Evolutionary conservation across 1,140 invertebrate genomes (phyloP).

Genomic region (Micrasema minimum): DNA sequence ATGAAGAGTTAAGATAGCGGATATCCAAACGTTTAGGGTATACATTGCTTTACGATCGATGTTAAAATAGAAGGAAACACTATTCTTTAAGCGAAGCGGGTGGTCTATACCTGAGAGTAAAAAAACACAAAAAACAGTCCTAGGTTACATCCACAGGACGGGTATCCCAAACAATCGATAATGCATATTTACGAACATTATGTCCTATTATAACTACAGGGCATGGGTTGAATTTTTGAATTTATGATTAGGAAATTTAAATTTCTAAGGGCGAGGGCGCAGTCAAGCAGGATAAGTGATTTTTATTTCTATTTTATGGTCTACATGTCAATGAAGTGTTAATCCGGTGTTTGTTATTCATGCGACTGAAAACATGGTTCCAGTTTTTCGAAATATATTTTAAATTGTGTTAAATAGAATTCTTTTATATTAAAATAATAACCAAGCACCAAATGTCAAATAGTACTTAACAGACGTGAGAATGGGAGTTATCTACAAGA

Average conservation of each 20-base stretch:
- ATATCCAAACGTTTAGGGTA: not conserved
- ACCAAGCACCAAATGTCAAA: too few species aligned
- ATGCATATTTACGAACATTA: slow-evolving; percentile 45
- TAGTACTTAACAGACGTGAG: too few species aligned
- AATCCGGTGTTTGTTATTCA: too few species aligned
- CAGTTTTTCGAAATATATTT: too few species aligned
- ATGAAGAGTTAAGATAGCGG: too few species aligned
- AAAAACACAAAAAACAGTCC: slow-evolving; percentile 1
- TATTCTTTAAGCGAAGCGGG: slow-evolving; percentile 15
- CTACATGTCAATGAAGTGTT: slow-evolving; percentile 1
- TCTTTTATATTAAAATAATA: too few species aligned
- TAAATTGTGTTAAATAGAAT: too few species aligned
- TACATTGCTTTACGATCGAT: slow-evolving; percentile 1
- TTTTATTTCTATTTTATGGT: not conserved
- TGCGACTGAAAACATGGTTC: too few species aligned
- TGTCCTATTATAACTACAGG: slow-evolving; percentile 35
- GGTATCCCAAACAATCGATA: slow-evolving; percentile 42
- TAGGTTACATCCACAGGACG: slow-evolving; percentile 10
- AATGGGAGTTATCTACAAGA: too few species aligned
- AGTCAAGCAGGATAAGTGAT: not conserved
- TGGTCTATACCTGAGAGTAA: slow-evolving; percentile 21
- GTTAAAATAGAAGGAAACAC: not conserved
- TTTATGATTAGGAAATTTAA: slow-evolving; percentile 11
- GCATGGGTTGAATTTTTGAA: not conserved
- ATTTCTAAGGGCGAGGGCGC: not conserved